phyloP scores from a whole-genome alignment of 2,113 vertebrate genomes.

The Guaruba guarouba region DNA sequence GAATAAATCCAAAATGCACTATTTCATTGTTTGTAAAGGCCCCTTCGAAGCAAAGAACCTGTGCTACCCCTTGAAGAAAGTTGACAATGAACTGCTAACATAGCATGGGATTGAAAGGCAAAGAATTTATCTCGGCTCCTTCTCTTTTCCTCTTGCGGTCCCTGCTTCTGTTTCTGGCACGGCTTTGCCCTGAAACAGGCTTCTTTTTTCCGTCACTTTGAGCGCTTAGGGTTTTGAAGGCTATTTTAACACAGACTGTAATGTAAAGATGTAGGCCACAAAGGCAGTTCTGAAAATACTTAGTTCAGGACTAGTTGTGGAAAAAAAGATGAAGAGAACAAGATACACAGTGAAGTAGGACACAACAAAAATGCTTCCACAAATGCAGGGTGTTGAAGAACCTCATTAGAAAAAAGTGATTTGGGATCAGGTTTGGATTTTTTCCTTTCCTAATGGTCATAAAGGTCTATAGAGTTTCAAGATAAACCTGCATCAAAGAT shows the following conservation, averaged over 20 bases:
- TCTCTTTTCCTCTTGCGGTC: background rate
- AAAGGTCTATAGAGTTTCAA: background rate
- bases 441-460: background rate
- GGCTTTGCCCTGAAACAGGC: background rate
- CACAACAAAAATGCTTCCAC: background rate
- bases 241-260: background rate
- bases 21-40: background rate
- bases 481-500: background rate
- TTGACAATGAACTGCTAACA: background rate
- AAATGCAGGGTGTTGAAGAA: background rate
- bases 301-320: background rate
- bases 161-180: background rate
- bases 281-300: background rate
- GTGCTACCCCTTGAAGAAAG: background rate
- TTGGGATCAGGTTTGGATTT: rapidly evolving
- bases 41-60: background rate
- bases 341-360: background rate
- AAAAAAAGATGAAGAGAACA: rapidly evolving
- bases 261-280: background rate
- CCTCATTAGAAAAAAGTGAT: background rate
- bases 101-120: background rate
- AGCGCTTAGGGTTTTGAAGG: background rate
- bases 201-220: background rate
- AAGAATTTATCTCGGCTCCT: background rate
- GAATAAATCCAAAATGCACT: background rate